Conservation (phyloP, 2,113 vertebrate genomes). For the Neomonachus schauinslandi region DNA sequence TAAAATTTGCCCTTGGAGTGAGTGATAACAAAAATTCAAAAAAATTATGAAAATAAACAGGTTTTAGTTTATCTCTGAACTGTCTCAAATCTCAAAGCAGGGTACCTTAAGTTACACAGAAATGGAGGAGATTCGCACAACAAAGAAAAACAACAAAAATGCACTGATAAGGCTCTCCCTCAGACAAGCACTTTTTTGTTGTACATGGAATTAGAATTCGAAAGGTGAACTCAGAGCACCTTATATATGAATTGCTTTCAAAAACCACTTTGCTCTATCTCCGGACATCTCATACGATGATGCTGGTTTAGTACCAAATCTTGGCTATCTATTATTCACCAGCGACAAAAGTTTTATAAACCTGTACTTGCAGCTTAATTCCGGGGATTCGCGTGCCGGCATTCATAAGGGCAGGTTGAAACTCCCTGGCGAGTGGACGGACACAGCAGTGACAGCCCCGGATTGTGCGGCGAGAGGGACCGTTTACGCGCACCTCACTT, state of each 20-base stretch:
- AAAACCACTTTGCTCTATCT: not conserved
- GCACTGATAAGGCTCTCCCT: not conserved
- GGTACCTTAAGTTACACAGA: not conserved
- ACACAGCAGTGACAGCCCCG: rapidly evolving
- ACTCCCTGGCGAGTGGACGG: rapidly evolving
- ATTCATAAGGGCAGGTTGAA: not conserved
- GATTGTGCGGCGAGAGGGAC: rapidly evolving
- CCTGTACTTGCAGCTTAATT: not conserved
- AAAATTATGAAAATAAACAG: not conserved
- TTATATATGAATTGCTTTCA: not conserved
- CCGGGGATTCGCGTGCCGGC: not conserved
- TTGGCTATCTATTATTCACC: not conserved
- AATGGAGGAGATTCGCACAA: not conserved
- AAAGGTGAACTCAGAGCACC: not conserved
- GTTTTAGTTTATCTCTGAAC: not conserved
- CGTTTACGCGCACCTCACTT: too few relatives aligned
- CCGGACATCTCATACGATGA: not conserved
- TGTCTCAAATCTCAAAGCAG: not conserved
- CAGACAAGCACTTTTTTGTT: not conserved
- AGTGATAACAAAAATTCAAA: not conserved
- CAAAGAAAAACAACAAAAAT: too few relatives aligned
- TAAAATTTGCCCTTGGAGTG: not conserved
- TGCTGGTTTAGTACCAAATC: not conserved
- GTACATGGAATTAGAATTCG: not conserved
- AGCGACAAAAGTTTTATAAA: not conserved